Evolutionary conservation across 2,888 invertebrate genomes (phyloP).

Genomic region (Parasteatoda lunata): DNA sequence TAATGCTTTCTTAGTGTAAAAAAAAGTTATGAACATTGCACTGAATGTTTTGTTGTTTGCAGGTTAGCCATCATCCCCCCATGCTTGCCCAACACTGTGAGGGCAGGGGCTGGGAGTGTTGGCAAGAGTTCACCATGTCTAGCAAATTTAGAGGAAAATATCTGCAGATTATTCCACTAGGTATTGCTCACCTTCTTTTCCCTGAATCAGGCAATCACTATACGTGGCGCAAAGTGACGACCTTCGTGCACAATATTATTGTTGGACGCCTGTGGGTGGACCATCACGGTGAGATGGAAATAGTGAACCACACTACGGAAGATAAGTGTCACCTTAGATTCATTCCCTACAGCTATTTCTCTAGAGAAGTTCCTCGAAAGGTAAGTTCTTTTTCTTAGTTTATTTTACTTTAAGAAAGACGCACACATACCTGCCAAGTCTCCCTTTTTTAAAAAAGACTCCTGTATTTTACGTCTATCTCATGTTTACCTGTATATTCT

Average conservation of each 20-base stretch:
- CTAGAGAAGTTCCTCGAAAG: slow-evolving; percentile 93
- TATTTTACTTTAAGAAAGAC: too few species aligned
- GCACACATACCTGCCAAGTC: too few species aligned
- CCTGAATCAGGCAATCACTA: slow-evolving; percentile 81
- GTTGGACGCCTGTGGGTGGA: slow-evolving; percentile 99
- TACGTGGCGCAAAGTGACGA: slow-evolving; percentile 98
- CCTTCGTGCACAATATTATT: slow-evolving; percentile 97
- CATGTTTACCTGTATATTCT: too few species aligned
- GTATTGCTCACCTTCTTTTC: slow-evolving; percentile 80
- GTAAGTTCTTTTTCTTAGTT: slow-evolving; percentile 76
- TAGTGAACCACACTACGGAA: slow-evolving; percentile 89
- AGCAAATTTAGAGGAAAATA: slow-evolving; percentile 99
- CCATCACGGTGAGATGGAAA: slow-evolving; percentile 99
- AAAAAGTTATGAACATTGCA: neutral
- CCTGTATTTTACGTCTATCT: too few species aligned
- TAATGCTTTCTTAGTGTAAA: too few species aligned
- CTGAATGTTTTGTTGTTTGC: slow-evolving; percentile 3
- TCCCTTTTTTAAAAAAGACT: too few species aligned
- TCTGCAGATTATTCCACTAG: slow-evolving; percentile 80
- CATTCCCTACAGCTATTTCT: slow-evolving; percentile 98
- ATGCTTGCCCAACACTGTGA: slow-evolving; percentile 97
- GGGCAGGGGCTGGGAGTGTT: slow-evolving; percentile 92
- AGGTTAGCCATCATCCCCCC: slow-evolving; percentile 98
- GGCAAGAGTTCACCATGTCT: slow-evolving; percentile 99
- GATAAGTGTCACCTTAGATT: slow-evolving; percentile 97